Percentiles rank a stretch among this genome's conserved stretches.
Conservation (phyloP, 2,888 invertebrate species). For the Amorpha juglandis region DNA sequence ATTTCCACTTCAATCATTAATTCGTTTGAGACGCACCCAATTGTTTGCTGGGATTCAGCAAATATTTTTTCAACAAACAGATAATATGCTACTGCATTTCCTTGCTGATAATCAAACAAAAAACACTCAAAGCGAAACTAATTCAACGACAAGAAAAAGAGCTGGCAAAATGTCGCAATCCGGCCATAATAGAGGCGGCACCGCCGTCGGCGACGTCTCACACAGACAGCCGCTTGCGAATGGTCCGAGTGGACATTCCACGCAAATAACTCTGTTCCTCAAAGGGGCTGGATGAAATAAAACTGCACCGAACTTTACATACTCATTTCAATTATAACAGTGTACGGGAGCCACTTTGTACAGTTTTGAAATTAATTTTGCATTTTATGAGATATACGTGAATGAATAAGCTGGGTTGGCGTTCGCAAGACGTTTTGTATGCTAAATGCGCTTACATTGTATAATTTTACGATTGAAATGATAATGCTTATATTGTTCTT, state of each 20-base stretch:
- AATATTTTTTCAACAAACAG: slow-evolving; percentile 6
- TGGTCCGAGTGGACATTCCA: slow-evolving; percentile 53
- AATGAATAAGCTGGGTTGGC: slow-evolving; percentile 20
- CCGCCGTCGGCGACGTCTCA: slow-evolving; percentile 31
- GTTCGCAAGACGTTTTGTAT: slow-evolving; percentile 26
- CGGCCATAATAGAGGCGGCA: slow-evolving; percentile 18
- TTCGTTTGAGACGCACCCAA: background rate
- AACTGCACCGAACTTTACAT: slow-evolving; percentile 53
- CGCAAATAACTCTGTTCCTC: slow-evolving; percentile 53
- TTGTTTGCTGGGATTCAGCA: slow-evolving; percentile 8
- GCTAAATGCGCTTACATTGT: slow-evolving; percentile 26
- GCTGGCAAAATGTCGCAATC: slow-evolving; percentile 17
- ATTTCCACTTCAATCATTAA: too few species aligned
- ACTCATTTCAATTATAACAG: slow-evolving; percentile 58
- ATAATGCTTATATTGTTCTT: slow-evolving; percentile 19
- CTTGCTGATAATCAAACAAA: slow-evolving; percentile 19
- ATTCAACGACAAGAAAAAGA: slow-evolving; percentile 23
- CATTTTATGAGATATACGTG: slow-evolving; percentile 34
- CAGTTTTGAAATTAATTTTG: slow-evolving; percentile 52
- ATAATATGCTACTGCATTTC: slow-evolving; percentile 12
- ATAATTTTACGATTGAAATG: slow-evolving; percentile 26
- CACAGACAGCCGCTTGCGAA: slow-evolving; percentile 43
- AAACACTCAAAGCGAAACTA: slow-evolving; percentile 22
- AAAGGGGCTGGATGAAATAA: slow-evolving; percentile 57
- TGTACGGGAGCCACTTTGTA: slow-evolving; percentile 44